Base-by-base conservation (phyloP, 1,140 invertebrate species). In the Potamilus streckersoni region DNA sequence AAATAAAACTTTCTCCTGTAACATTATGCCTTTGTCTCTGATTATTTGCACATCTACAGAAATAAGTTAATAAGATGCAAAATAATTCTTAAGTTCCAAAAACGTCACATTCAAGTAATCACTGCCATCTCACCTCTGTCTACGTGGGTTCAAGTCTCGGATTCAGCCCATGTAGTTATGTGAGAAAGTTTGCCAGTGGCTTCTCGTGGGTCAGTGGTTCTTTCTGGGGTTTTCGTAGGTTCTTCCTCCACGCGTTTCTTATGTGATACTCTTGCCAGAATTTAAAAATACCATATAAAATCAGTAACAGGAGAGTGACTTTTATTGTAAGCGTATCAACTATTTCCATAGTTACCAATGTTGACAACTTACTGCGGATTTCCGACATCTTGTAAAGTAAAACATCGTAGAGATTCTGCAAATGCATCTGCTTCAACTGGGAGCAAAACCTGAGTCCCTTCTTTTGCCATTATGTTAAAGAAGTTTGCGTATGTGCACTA, bases 361-460 rank as follows among this genome's bases (percentile, higher is more conserved):
- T 17, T 57, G 66, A 20, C 13, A 20, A 83, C 81, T 82, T 76
- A 88, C 86, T 80, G 76, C 66, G 76, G 59, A 71, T 78, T 81
- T 17, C 87, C 87, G n/a, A 88, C 73, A 69, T 87, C 85, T 77
- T 82, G 83, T 17, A 88, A n/a, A 67, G 83, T 78, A 70, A 84
- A 87, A 66, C 78, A 60, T 69, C 80, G 78, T 15, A 88, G 71
- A 60, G 82, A 80, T 73, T 88, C 85, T 16, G 86, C 78, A 71
- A 80, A 87, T 17, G 81, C 81, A 74, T 88, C 87, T 27, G 87
- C 87, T 73, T 88, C 87, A 27, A 86, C 83, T 19, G 87, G 77
- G 60, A 88, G 60, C 23, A 87, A 75, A 70, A 86, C 82, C 4
- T 86, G 84, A 15, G 76, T 76, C 59, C 76, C 78, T 61, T 82